Base-by-base conservation (phyloP, 2,888 invertebrate genomes). In the Harmothoe impar region DNA sequence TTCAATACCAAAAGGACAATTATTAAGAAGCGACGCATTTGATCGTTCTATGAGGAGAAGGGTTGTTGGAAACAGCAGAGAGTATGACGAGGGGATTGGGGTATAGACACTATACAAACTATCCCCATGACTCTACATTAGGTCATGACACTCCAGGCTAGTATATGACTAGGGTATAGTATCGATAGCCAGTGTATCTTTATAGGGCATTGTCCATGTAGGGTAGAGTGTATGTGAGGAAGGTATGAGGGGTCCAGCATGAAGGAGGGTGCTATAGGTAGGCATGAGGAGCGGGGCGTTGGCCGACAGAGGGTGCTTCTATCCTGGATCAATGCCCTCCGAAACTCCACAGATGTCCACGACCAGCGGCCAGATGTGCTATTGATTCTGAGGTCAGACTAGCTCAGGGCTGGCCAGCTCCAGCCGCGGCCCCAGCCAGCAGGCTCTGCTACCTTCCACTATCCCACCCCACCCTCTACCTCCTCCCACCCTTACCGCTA, bases 281-380 rank as follows among this genome's bases (percentile, higher is more conserved):
- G 62, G 62, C 62, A n/a, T 20, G 23, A 62, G 62, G 62, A 62
- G 62, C 3, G 3, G 62, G 62, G 62, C 62, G 62, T 62, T 62
- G n/a, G 23, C 62, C 12, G 20, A 62, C 62, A 62, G 62, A 62
- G 15, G 62, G 62, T 62, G 62, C 62, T 7, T 25, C 31, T 25
- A n/a, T 3, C 5, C 62, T 29, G 25, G 72, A 72, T 72, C 72
- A 72, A 72, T 72, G 72, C 72, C 72, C 72, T 0, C 0, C 72
- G 62, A 72, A 72, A 72, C 72, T 72, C 29, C 72, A 72, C 72
- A 72, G 72, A 72, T 72, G 72, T 72, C 62, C n/a, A 25, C 29
- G 15, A 15, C 31, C 72, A 62, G 29, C 17, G 72, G 72, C 72
- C 72, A 72, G 72, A 72, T 72, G 72, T 29, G 72, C 12, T 72